Evolutionary conservation across 2,797 vertebrate species (phyloP), one percentile per base, ranked within the genome.

Genomic region (Helicolenus hilgendorfi): DNA sequence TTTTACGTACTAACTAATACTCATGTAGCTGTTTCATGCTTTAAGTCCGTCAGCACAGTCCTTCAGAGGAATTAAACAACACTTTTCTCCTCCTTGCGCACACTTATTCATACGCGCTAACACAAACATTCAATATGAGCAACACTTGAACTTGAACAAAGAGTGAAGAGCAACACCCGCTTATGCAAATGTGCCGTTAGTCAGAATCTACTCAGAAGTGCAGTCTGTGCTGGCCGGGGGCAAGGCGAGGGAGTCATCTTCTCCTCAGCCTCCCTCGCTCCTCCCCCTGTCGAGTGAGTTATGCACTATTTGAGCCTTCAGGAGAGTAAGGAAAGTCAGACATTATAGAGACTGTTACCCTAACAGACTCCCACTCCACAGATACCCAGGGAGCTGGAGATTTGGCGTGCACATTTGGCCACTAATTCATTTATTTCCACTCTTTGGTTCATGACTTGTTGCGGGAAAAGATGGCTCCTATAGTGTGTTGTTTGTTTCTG

Each of bases 301-400:
- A 92, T 86, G 93, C 96, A 96, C 97, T 98, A 98, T 98, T 98
- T 98, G 97, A 98, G 98, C 95, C 96, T 97, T 97, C 96, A 95
- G 94, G 96, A 97, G 93, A 96, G 89, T 96, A 95, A 97, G 94
- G 97, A 87, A 96, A 96, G 96, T 88, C 97, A 97, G 98, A 97
- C 97, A 96, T 93, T 96, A 96, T 95, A 96, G 96, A 97, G 96
- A 97, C 92, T 92, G 92, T 96, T 95, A 90, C 94, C 91, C 92
- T 83, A 89, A 90, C 73, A 93, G 84, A 81, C 85, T 93, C 77
- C 71, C 81, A 82, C 88, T 92, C 49, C 59, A 72, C 72, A 79
- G 79, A 77, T 65, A 70, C 45, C 49, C 7, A 38, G 14, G 69
- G 67, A 84, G 65, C 41, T 79, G 83, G n/a, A 90, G 69, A 69